Evolutionary conservation across 2,113 vertebrate species (phyloP), one percentile per base, ranked within the genome.

Genomic region (Holacanthus passer): DNA sequence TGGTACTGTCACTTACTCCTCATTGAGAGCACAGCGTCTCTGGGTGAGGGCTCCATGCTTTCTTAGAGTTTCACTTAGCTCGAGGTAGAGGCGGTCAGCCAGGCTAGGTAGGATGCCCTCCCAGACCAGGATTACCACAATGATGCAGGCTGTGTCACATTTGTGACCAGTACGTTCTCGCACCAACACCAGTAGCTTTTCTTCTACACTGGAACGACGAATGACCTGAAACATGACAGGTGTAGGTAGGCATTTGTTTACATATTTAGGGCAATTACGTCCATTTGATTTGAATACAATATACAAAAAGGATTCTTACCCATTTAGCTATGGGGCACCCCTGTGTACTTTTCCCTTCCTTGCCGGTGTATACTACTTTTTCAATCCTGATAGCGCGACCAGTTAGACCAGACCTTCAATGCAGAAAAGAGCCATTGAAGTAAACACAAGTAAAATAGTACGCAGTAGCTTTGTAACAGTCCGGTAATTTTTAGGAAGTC

Each of bases 241-340:
- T 60, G 22, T 39, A 63, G 12, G 22, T 39, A 63, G 12, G 3
- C 52, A 72, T 68, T 66, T 43, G 5, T 41, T 16, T 10, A 37
- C n/a, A 52, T 41, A 27, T 59, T 56, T 77, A 3, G 81, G 63
- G n/a, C 12, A 80, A 48, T 47, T 3, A 39, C 64, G 1, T 4
- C 13, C 13, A 53, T 14, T 5, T 70, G 9, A 70, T 45, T 71
- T 55, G 0, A 24, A 3, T 29, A 39, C 3, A 53, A 69, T 22
- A 45, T 39, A 27, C 43, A 2, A 66, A 67, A 78, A 37, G 14
- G 0, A 20, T 27, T 64, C 96, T 95, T 96, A 99, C 98, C 98
- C 98, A 99, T 97, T 99, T 99, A 71, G 98, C 98, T 92, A 99
- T 98, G 70, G 98, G 98, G 83, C 98, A 99, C 80, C 98, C 98